Conservation (phyloP, 2,113 vertebrate species). For the Chauna torquata region DNA sequence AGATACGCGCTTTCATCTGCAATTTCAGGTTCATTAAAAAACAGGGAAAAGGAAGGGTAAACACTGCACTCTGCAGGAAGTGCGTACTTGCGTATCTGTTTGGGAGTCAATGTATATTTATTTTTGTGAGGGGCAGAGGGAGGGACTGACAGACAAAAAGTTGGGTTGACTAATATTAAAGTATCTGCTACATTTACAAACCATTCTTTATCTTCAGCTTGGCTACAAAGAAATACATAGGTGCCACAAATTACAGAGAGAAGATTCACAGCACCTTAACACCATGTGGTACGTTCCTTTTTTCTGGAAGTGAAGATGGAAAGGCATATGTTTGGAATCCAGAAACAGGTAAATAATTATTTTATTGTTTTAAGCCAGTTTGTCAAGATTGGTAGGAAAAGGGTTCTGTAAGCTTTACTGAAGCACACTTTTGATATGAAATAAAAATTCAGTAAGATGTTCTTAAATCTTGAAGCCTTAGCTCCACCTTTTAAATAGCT, state of each 20-base stretch:
- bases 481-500: not conserved
- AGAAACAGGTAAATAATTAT: constrained; percentile 86
- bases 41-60: not conserved
- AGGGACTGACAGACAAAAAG: not conserved
- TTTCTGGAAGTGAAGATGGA: constrained; percentile 96
- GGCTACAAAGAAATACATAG: constrained; percentile 89
- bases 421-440: not conserved
- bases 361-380: not conserved
- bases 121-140: not conserved
- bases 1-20: not conserved
- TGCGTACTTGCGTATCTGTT: not conserved
- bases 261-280: constrained; percentile 92
- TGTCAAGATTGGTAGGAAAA: not conserved
- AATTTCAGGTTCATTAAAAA: not conserved
- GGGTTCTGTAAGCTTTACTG: not conserved
- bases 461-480: not conserved
- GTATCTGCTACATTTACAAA: not conserved
- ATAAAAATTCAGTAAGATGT: not conserved
- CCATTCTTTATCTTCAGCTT: constrained; percentile 75
- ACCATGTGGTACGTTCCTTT: constrained; percentile 92
- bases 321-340: constrained; percentile 95
- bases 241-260: constrained; percentile 93
- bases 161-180: not conserved
- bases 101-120: not conserved
- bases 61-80: not conserved